Evolutionary conservation across 2,888 invertebrate genomes (phyloP), one percentile per base, ranked within the genome.

Genomic region (Melanotus villosus): DNA sequence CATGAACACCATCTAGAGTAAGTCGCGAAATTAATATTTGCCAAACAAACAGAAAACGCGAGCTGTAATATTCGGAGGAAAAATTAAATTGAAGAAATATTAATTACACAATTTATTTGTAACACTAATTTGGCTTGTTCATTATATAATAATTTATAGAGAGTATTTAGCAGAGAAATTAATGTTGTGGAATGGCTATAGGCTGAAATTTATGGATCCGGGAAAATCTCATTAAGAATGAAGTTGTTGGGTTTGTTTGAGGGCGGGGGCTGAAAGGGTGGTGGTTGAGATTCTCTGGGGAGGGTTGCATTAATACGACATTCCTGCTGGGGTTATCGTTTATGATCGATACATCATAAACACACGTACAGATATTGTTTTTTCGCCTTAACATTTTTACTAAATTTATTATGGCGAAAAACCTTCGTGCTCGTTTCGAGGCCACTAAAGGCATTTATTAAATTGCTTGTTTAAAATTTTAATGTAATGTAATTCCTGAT

Each of bases 201-300:
- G 83, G 83, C 82, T 81, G 81, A 84, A 84, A 85, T 85, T 85
- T 85, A 85, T 85, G 84, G 84, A 84, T 84, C 84, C 83, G 84
- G 84, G 83, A 83, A 84, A 84, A 85, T 84, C 85, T 85, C 84
- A 84, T 84, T 85, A 85, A 84, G 84, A 84, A 84, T 85, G 83
- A 83, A 84, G 83, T 84, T 84, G 84, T 84, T 83, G 83, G 83
- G 83, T 83, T 83, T 82, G 80, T 80, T 81, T 70, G 66, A 58
- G 62, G 70, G 66, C 56, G 65, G 60, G 60, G 70, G 70, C 50
- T 45, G 43, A 30, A 64, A 63, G 58, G 66, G 66, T 34, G 63
- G 54, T 32, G 70, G 47, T 57, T 38, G 57, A 66, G 66, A 70
- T 57, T 65, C 60, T 69, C 65, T 6, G 47, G 66, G 66, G 66